These are phyloP conservation scores for Tribolium freemani DNA, from an alignment of 2,888 invertebrate species.

Conservation along the genomic window DNA sequence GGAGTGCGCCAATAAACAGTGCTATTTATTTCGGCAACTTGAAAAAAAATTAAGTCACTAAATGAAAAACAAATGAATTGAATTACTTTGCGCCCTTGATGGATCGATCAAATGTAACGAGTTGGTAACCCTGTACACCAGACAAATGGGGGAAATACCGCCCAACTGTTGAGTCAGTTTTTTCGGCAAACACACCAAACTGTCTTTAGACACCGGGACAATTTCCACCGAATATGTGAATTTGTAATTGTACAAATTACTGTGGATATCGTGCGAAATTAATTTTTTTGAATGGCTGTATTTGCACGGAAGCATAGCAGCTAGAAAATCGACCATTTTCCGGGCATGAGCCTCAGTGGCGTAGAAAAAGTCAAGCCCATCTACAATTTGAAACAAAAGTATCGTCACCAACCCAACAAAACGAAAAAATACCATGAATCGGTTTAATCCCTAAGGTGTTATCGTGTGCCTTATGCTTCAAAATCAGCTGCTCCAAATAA, in stretches of 20 bases:
- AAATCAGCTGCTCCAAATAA: constrained; percentile 95
- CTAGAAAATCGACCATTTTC: constrained; percentile 95
- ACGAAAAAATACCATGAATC: constrained; percentile 51
- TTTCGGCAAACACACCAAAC: constrained; percentile 90
- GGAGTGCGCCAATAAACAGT: constrained; percentile 88
- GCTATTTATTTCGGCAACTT: constrained; percentile 88
- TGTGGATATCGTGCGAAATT: constrained; percentile 97
- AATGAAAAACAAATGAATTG: background rate
- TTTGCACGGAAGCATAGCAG: constrained; percentile 88
- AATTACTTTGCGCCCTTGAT: constrained; percentile 82
- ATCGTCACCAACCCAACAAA: background rate
- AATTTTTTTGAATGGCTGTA: constrained; percentile 93
- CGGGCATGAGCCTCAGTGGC: constrained; percentile 90
- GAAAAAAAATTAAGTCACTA: constrained; percentile 23
- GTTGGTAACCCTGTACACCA: constrained; percentile 91
- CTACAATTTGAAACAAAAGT: constrained; percentile 66
- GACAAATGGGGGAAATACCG: constrained; percentile 88
- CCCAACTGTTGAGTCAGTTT: constrained; percentile 89
- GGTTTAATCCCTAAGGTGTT: constrained; percentile 86
- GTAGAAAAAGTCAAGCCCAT: constrained; percentile 97
- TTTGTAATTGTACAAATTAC: constrained; percentile 97
- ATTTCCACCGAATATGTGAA: constrained; percentile 95
- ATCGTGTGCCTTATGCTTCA: constrained; percentile 95
- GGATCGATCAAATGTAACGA: constrained; percentile 95
- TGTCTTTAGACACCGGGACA: constrained; percentile 95